phyloP scores from a whole-genome alignment of 2,888 invertebrate species.

The Chouioia cunea region DNA sequence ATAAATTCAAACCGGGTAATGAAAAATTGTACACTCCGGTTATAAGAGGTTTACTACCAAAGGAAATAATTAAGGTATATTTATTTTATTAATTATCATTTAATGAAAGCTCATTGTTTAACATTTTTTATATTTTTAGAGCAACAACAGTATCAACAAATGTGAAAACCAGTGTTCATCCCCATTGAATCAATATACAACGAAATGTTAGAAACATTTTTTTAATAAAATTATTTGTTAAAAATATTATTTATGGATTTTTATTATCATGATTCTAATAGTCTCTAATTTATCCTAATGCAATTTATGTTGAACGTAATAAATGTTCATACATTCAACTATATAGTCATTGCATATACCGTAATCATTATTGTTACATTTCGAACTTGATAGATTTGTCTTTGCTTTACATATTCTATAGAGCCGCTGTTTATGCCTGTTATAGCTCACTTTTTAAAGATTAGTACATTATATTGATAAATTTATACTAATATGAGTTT shows the following conservation, averaged over 20 bases:
- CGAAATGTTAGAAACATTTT: conserved; percentile 36
- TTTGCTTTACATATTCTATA: too few relatives aligned
- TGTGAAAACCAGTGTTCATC: conserved; percentile 42
- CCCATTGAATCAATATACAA: conserved; percentile 43
- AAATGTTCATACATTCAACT: too few relatives aligned
- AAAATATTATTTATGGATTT: neutral
- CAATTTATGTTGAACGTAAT: too few relatives aligned
- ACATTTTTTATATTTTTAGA: neutral
- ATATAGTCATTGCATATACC: too few relatives aligned
- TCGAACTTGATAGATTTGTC: too few relatives aligned
- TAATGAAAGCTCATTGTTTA: neutral
- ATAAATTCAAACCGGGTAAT: conserved; percentile 73
- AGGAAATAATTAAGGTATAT: conserved; percentile 28
- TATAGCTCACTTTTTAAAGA: too few relatives aligned
- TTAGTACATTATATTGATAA: too few relatives aligned
- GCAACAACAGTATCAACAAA: conserved; percentile 31
- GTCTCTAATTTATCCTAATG: too few relatives aligned
- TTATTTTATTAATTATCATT: neutral
- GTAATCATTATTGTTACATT: too few relatives aligned
- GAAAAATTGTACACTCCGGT: conserved; percentile 76
- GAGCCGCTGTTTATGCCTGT: too few relatives aligned
- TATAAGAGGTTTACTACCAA: conserved; percentile 71
- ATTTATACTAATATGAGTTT: too few relatives aligned
- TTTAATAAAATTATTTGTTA: conserved; percentile 39
- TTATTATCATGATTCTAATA: too few relatives aligned